phyloP scores from a whole-genome alignment of 2,888 invertebrate genomes.

The Mimas tiliae region DNA sequence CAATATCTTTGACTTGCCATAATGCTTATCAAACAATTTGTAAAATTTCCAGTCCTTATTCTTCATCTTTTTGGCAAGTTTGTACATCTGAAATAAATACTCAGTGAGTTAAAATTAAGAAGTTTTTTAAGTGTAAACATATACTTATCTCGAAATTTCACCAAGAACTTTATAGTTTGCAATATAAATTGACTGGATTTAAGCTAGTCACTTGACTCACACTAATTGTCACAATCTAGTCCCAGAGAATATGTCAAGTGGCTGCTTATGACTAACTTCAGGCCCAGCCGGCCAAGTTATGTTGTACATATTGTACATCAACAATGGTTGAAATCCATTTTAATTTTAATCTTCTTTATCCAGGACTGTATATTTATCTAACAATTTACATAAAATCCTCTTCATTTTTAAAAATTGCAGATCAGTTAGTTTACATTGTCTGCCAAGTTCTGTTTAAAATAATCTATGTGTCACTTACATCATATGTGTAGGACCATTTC shows the following conservation, averaged over 20 bases:
- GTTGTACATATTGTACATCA: too few species aligned
- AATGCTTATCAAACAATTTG: conserved; percentile 76
- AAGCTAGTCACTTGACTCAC: too few species aligned
- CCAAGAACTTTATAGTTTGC: too few species aligned
- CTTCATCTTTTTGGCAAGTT: conserved; percentile 70
- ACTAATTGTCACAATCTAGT: too few species aligned
- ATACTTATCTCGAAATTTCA: too few species aligned
- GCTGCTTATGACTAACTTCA: too few species aligned
- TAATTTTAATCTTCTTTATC: too few species aligned
- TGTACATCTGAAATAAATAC: conserved; percentile 66
- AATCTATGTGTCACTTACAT: conserved; percentile 60
- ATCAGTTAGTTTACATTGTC: background rate
- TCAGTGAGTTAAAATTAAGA: background rate
- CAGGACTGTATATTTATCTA: background rate
- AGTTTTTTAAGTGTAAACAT: conserved; percentile 21
- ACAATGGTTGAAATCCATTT: too few species aligned
- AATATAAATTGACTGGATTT: too few species aligned
- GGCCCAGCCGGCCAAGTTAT: too few species aligned
- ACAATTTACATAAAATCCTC: background rate
- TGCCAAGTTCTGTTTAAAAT: background rate
- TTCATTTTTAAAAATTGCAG: background rate
- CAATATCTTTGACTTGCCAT: conserved; percentile 63
- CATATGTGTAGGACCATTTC: conserved; percentile 79
- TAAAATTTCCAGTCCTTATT: conserved; percentile 75
- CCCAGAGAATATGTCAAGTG: too few species aligned